phyloP scores from a whole-genome alignment of 2,888 invertebrate species.

The Cataglyphis altisquamis region DNA sequence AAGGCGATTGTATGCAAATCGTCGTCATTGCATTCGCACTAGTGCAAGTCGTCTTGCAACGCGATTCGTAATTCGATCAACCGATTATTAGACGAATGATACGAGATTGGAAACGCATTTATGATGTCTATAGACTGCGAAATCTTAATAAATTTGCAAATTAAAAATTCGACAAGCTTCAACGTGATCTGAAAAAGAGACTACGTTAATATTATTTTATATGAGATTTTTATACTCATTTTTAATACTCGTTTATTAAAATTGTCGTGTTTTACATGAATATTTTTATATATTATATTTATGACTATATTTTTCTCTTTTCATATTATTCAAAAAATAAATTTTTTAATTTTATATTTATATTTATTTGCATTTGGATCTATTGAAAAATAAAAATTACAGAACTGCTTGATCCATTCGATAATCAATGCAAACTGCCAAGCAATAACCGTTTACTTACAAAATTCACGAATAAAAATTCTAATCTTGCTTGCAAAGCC shows the following conservation, averaged over 20 bases:
- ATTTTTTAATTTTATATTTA: neutral
- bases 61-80: conserved; percentile 58
- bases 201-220: too few species aligned
- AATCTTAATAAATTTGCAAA: conserved; percentile 57
- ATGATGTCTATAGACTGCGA: neutral
- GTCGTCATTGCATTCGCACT: conserved; percentile 56
- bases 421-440: conserved; percentile 8
- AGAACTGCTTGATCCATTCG: neutral
- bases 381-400: neutral
- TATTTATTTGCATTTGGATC: neutral
- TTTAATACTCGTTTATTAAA: neutral
- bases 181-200: neutral
- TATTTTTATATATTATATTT: neutral
- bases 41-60: conserved; percentile 59
- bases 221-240: conserved; percentile 1
- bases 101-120: conserved; percentile 65
- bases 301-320: neutral
- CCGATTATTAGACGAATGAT: conserved; percentile 72
- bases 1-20: conserved; percentile 76
- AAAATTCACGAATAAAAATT: conserved; percentile 44
- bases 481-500: conserved; percentile 30
- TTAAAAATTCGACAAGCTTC: neutral
- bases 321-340: neutral
- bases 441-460: conserved; percentile 25
- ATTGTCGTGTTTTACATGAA: neutral